Evolutionary conservation across 2,888 invertebrate genomes (phyloP).

Genomic region (Tachina lurida): DNA sequence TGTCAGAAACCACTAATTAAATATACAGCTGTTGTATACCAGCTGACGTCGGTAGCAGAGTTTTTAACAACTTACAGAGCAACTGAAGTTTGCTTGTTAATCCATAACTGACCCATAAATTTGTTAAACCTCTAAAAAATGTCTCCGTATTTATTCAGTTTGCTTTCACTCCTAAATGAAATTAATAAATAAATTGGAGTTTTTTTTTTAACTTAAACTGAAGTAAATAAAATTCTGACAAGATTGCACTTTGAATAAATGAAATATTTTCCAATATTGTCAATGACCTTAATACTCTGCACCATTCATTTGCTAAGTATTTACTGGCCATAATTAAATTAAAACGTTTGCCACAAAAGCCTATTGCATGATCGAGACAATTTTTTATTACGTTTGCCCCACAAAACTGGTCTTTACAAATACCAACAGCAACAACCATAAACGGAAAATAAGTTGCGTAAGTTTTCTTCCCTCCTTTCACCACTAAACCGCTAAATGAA

Average conservation of each 20-base stretch:
- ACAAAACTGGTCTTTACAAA: slow-evolving; percentile 50
- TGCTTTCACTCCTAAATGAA: not conserved
- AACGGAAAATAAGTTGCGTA: slow-evolving; percentile 58
- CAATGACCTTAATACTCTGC: slow-evolving; percentile 18
- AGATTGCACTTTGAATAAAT: not conserved
- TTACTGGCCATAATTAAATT: not conserved
- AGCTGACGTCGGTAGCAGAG: too few relatives aligned
- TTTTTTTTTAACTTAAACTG: too few relatives aligned
- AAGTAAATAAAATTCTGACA: not conserved
- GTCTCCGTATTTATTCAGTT: not conserved
- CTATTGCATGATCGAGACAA: slow-evolving; percentile 27
- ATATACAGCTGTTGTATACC: too few relatives aligned
- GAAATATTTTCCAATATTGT: slow-evolving; percentile 10
- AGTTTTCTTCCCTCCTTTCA: slow-evolving; percentile 24
- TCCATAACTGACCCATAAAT: too few relatives aligned
- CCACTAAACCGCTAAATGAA: slow-evolving; percentile 4
- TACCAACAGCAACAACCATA: slow-evolving; percentile 15
- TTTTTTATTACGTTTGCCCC: slow-evolving; percentile 24
- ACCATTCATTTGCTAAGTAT: slow-evolving; percentile 1
- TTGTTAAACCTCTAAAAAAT: not conserved
- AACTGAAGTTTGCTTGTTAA: too few relatives aligned
- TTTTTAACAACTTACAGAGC: too few relatives aligned
- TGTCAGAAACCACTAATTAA: too few relatives aligned
- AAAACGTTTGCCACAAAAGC: slow-evolving; percentile 22
- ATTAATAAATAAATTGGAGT: too few relatives aligned